A percentile compares a stretch with the other conserved stretches of the same genome.
Evolutionary conservation across 2,797 vertebrate species (phyloP).

Genomic region (Scyliorhinus canicula): DNA sequence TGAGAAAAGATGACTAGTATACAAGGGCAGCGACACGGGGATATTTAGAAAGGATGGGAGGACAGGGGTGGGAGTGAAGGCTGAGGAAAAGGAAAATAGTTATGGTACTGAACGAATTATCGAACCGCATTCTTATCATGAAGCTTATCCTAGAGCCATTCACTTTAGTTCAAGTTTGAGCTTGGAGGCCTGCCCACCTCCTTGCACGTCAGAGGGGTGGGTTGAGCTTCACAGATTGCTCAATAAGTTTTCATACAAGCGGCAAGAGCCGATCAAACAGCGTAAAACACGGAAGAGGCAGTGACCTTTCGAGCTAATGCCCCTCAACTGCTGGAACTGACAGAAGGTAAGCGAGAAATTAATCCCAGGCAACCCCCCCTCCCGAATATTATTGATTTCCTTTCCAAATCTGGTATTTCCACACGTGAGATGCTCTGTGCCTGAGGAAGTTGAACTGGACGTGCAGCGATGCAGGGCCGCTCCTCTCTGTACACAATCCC

Average conservation of each 20-base stretch:
- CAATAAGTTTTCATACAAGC: background rate
- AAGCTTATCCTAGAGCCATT: background rate
- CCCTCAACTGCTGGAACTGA: background rate
- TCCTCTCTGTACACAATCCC: background rate
- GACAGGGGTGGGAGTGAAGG: background rate
- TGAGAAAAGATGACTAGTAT: no score
- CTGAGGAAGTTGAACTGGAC: background rate
- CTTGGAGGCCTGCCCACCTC: background rate
- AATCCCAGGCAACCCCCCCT: background rate
- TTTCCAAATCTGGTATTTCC: background rate
- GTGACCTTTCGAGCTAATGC: no score
- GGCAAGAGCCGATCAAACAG: background rate
- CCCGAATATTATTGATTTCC: background rate
- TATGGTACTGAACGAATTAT: background rate
- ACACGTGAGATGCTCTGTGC: background rate
- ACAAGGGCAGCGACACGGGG: background rate
- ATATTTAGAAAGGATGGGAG: background rate
- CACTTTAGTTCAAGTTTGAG: background rate
- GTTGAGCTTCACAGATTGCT: background rate
- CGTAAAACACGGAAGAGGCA: background rate
- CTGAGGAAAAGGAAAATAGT: background rate
- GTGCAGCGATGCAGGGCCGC: no score
- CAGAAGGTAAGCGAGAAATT: background rate
- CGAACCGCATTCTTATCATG: background rate
- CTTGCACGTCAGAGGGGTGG: background rate